Conservation (phyloP, 2,888 invertebrate species). For the Melanophora roralis region DNA sequence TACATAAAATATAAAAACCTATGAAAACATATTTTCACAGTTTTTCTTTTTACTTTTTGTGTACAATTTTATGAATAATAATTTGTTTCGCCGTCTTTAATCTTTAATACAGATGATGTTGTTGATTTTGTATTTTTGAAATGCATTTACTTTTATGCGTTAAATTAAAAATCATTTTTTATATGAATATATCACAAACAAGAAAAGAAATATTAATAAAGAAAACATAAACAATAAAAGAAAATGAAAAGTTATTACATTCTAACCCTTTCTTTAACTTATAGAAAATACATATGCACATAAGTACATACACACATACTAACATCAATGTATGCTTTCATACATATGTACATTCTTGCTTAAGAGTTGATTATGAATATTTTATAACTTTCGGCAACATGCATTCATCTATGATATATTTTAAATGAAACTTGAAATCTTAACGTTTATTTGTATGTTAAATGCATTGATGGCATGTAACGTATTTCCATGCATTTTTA, state of each 20-base stretch:
- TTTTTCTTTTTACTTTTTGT: background rate
- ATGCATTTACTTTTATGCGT: constrained; percentile 67
- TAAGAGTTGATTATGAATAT: constrained; percentile 53
- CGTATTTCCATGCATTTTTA: constrained; percentile 29
- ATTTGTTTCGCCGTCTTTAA: constrained; percentile 41
- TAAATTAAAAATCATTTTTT: constrained; percentile 71
- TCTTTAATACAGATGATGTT: constrained; percentile 42
- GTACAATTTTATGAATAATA: constrained; percentile 46
- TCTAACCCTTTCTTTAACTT: constrained; percentile 38
- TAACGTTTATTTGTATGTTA: constrained; percentile 28
- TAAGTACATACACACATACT: background rate
- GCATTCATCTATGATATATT: constrained; percentile 62
- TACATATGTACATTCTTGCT: constrained; percentile 1
- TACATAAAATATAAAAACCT: background rate
- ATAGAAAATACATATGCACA: constrained; percentile 8
- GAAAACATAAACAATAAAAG: constrained; percentile 46
- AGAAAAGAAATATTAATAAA: constrained; percentile 46
- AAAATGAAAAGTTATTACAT: constrained; percentile 56
- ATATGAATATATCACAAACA: constrained; percentile 27
- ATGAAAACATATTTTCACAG: background rate
- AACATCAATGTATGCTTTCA: background rate
- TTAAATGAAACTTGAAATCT: constrained; percentile 63
- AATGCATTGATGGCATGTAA: constrained; percentile 30
- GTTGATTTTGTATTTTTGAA: constrained; percentile 52
- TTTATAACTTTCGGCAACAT: constrained; percentile 61